phyloP scores from a whole-genome alignment of 2,888 invertebrate species.

The Agrypnus murinus region DNA sequence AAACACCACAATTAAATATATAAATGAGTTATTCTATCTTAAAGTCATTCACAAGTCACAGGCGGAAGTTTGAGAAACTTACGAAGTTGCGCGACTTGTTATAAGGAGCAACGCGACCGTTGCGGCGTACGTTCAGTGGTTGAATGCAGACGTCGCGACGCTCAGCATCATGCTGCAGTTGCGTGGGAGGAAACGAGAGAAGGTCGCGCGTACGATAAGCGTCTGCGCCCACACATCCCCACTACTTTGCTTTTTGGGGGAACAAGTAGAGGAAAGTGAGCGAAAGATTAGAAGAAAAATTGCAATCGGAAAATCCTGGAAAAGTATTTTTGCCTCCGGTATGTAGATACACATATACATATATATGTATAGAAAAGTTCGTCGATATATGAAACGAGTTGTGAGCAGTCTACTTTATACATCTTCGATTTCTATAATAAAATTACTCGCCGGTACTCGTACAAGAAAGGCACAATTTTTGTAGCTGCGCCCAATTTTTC shows the following conservation, averaged over 20 bases:
- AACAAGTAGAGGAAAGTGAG: conserved; percentile 46
- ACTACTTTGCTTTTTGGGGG: conserved; percentile 39
- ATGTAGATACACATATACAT: background rate
- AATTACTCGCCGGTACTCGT: background rate
- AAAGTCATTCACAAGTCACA: conserved; percentile 30
- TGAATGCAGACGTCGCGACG: conserved; percentile 61
- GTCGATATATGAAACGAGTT: conserved; percentile 17
- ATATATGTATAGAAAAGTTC: conserved; percentile 6
- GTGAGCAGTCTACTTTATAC: conserved; percentile 14
- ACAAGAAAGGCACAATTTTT: background rate
- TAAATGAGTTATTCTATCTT: conserved; percentile 15
- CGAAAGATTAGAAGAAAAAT: conserved; percentile 49
- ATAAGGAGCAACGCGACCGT: conserved; percentile 49
- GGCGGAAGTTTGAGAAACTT: conserved; percentile 32
- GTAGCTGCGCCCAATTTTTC: conserved; percentile 15
- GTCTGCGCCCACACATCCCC: conserved; percentile 56
- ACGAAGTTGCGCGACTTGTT: conserved; percentile 37
- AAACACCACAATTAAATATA: conserved; percentile 9
- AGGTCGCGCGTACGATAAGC: conserved; percentile 57
- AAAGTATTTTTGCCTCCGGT: conserved; percentile 34
- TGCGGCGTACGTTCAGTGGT: conserved; percentile 53
- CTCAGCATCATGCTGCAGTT: conserved; percentile 60
- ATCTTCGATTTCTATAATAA: conserved; percentile 15
- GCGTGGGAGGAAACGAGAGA: conserved; percentile 57
- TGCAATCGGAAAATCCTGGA: conserved; percentile 37